Percentiles rank a stretch among this genome's conserved stretches.
These are phyloP conservation scores for Pogonocichla stellata DNA, from an alignment of 2,113 vertebrate genomes.

Conservation along the genomic window DNA sequence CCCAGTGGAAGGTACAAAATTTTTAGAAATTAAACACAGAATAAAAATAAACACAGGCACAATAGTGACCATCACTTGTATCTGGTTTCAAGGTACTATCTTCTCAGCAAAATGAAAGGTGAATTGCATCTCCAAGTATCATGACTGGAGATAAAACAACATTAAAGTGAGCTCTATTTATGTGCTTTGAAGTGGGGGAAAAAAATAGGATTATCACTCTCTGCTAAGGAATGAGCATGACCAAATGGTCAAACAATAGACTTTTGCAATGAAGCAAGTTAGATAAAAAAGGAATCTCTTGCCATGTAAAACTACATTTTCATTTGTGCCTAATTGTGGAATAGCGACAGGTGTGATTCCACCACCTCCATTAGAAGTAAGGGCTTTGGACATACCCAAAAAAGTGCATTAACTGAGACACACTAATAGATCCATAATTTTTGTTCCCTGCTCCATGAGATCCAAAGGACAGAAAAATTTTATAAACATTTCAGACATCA, in stretches of 20 bases:
- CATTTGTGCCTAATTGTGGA: background rate
- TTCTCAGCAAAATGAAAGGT: background rate
- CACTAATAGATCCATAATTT: background rate
- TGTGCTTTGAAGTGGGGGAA: background rate
- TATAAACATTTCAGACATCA: background rate
- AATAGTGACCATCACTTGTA: background rate
- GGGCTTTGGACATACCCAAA: background rate
- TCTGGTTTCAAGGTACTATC: background rate
- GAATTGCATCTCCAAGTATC: background rate
- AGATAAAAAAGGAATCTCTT: background rate
- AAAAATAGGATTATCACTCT: background rate
- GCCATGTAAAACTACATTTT: background rate
- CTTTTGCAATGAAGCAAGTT: background rate
- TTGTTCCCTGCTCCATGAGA: background rate
- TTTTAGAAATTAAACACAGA: no score
- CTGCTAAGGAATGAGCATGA: background rate
- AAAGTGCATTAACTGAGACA: background rate
- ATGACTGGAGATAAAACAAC: background rate
- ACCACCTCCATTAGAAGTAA: background rate
- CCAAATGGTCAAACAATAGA: background rate
- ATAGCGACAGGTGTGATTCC: background rate
- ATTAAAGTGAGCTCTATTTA: background rate
- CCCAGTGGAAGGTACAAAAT: background rate
- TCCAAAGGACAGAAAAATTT: background rate
- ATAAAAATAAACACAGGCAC: background rate